These are phyloP conservation scores for Anneissia japonica DNA, from an alignment of 35 echinoderm and acorn worm genomes.

Conservation along the genomic window DNA sequence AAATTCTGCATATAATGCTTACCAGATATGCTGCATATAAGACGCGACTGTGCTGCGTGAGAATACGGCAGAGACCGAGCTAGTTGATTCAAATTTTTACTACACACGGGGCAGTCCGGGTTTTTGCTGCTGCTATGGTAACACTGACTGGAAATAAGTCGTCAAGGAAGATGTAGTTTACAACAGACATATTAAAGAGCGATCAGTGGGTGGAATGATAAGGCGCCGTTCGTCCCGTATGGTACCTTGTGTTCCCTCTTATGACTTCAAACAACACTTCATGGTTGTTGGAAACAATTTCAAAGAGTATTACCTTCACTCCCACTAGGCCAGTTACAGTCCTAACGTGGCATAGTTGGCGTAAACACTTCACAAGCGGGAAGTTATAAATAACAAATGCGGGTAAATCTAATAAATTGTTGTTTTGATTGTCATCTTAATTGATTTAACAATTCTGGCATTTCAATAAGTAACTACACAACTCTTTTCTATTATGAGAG, in stretches of 20 bases:
- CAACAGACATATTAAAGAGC: background rate
- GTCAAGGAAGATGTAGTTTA: constrained; percentile 52
- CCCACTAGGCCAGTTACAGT: background rate
- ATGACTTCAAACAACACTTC: background rate
- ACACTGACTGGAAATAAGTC: constrained; percentile 62
- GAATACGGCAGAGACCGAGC: constrained; percentile 88
- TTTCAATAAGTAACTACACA: no score
- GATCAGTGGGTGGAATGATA: background rate
- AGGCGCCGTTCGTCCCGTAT: background rate
- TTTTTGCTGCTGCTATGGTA: constrained; percentile 83
- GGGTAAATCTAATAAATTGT: no score
- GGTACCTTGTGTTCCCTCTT: background rate
- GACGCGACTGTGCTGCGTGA: constrained; percentile 93
- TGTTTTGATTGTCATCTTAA: no score
- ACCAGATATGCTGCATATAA: constrained; percentile 94
- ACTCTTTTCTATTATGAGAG: no score
- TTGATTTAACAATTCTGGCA: no score
- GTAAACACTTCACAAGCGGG: no score
- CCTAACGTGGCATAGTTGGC: background rate
- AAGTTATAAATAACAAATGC: no score
- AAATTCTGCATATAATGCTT: no score
- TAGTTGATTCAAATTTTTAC: constrained; percentile 91
- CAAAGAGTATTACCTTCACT: background rate
- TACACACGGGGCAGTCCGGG: constrained; percentile 86
- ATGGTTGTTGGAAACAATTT: background rate